Evolutionary conservation across 2,888 invertebrate species (phyloP), one percentile per base, ranked within the genome.

Genomic region (Acanthosepion lycidas): DNA sequence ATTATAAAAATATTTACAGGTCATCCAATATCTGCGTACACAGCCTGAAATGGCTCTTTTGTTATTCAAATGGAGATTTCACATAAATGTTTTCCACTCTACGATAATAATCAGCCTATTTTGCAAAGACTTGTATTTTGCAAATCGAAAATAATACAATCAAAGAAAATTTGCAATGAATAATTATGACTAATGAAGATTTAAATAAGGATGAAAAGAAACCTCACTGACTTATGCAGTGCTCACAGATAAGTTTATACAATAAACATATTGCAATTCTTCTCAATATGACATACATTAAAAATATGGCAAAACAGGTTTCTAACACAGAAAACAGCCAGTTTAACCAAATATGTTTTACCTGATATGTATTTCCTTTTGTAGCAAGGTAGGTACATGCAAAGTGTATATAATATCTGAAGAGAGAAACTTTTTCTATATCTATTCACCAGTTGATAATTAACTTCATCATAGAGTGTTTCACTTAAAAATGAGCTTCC

Each of bases 201-300:
- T 78, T 78, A 78, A 78, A 78, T 78, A 78, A 78, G 78, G 78
- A 78, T 78, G 78, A 78, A 78, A 78, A 78, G 78, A 78, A 78
- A 78, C 33, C 78, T 78, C 78, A 78, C 78, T n/a, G 33, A 78
- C 33, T 78, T 78, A 78, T 78, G 78, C 78, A 78, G 78, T 12
- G 78, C n/a, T 78, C 78, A 78, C 78, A 33, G 78, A 33, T 78
- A 78, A 78, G 78, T 78, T 78, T 78, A 78, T 78, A 78, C 78
- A 78, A 78, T 78, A 18, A 78, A 78, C 78, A 78, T 78, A 78
- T 78, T 78, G 78, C 78, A 78, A 78, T 78, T 78, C n/a, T 78
- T 78, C 78, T 78, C 78, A 78, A 78, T 78, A 78, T 78, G n/a
- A 78, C 78, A 78, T 78, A 78, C 78, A 78, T 78, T 78, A 78